Evolutionary conservation across 2,888 invertebrate species (phyloP), one percentile per base, ranked within the genome.

Genomic region (Lysandra coridon): DNA sequence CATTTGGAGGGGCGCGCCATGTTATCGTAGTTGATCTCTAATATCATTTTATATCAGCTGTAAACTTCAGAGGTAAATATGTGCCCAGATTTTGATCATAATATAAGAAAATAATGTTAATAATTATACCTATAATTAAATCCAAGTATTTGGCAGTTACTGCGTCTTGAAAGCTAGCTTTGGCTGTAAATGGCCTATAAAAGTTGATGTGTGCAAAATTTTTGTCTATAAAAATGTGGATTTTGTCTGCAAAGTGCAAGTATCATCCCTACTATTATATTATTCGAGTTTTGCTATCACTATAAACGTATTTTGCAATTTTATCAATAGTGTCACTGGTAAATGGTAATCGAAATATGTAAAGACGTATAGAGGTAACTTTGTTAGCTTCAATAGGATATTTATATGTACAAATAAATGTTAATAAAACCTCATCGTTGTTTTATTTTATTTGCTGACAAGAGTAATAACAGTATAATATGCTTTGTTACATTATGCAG

Each of bases 381-480:
- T 85, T 88, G 82, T 83, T 88, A 89, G 90, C 90, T 90, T 90
- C 86, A 88, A 88, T 86, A 85, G 85, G 88, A 85, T 89, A 91
- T 86, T 83, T 87, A 85, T 76, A 76, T 76, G 90, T 91, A 91
- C 87, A 88, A 91, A 91, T 92, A 92, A 91, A 92, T 90, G 89
- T 91, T 90, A 88, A 88, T 86, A 81, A 85, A 89, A 86, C 80
- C 57, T 78, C 69, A 40, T 40, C n/a, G 12, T 82, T 79, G 83
- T 87, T 85, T 88, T 53, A 83, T 81, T 86, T 23, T 30, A 62
- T 62, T 62, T 23, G 23, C 5, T n/a, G 17, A 62, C 1, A 23
- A 62, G 5, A n/a, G n/a, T 60, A 44, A 10, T 44, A 10, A 6
- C 6, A 44, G 44, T 40, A 44, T 44, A 44, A 10, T 44, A 44